A percentile compares a stretch with the other conserved stretches of the same genome.
These are phyloP conservation scores for Poecilia velifera DNA, from an alignment of 2,797 vertebrate genomes.

Conservation along the genomic window DNA sequence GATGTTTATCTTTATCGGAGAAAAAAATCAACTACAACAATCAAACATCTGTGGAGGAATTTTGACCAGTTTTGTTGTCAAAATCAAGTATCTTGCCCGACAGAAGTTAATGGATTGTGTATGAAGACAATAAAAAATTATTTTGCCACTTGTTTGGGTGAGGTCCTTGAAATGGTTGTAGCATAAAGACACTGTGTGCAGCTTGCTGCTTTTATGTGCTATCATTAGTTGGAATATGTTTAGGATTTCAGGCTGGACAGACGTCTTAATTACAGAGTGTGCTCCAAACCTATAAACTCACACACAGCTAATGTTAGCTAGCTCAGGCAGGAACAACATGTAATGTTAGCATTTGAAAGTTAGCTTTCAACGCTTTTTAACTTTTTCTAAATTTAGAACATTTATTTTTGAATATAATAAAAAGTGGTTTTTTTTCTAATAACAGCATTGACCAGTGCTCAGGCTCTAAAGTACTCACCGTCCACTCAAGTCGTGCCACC, in stretches of 20 bases:
- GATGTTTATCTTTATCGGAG: too few species aligned
- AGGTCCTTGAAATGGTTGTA: background rate
- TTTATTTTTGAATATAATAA: background rate
- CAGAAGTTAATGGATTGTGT: background rate
- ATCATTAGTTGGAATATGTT: background rate
- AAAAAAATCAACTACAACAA: too few species aligned
- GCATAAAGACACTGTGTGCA: background rate
- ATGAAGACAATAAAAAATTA: background rate
- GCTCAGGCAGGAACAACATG: background rate
- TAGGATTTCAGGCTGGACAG: background rate
- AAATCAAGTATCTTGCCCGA: background rate
- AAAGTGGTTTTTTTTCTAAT: background rate
- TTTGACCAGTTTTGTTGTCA: too few species aligned
- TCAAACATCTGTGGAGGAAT: too few species aligned
- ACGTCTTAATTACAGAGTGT: background rate
- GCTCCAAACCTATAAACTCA: background rate
- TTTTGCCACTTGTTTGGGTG: background rate
- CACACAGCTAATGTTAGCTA: background rate
- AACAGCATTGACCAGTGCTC: background rate
- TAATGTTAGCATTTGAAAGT: background rate
- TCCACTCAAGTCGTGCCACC: background rate
- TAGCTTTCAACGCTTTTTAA: background rate
- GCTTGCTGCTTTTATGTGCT: background rate
- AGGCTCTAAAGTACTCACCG: constrained; percentile 32
- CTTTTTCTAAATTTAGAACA: background rate